A percentile compares a stretch with the other conserved stretches of the same genome.
Conservation (phyloP, 2,113 vertebrate genomes). For the Rousettus leschenaultii region DNA sequence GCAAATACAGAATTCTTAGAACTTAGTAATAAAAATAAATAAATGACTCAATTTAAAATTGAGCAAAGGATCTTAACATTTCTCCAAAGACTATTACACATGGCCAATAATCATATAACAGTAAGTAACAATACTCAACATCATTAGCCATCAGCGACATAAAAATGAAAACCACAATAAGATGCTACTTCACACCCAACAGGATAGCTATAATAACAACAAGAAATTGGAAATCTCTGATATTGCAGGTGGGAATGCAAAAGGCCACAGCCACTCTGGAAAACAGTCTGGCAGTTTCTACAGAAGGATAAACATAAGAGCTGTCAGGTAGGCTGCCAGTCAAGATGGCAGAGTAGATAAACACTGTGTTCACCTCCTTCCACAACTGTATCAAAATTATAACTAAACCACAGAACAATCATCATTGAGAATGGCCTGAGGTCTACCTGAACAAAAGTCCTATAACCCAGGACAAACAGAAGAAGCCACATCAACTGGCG, state of each 20-base stretch:
- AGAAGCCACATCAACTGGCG: no score
- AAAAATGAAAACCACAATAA: conserved; percentile 14
- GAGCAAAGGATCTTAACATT: not conserved
- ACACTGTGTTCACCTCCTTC: no score
- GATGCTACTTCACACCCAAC: not conserved
- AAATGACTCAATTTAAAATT: conserved; percentile 3
- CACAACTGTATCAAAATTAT: no score
- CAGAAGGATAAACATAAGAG: not conserved
- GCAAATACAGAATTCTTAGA: conserved; percentile 1
- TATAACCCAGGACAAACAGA: no score
- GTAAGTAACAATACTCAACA: not conserved
- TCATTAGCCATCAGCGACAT: not conserved
- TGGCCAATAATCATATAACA: not conserved
- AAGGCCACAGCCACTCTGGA: not conserved
- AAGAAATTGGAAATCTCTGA: not conserved
- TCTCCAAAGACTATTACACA: not conserved
- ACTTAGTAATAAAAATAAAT: not conserved
- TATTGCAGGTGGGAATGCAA: not conserved
- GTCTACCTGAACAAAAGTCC: no score
- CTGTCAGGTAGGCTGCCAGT: not conserved
- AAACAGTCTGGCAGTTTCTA: not conserved
- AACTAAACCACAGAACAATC: no score
- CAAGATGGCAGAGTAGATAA: no score
- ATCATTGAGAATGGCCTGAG: no score
- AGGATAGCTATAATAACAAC: not conserved